phyloP scores from a whole-genome alignment of 2,797 vertebrate genomes.

The Channallabes apus region DNA sequence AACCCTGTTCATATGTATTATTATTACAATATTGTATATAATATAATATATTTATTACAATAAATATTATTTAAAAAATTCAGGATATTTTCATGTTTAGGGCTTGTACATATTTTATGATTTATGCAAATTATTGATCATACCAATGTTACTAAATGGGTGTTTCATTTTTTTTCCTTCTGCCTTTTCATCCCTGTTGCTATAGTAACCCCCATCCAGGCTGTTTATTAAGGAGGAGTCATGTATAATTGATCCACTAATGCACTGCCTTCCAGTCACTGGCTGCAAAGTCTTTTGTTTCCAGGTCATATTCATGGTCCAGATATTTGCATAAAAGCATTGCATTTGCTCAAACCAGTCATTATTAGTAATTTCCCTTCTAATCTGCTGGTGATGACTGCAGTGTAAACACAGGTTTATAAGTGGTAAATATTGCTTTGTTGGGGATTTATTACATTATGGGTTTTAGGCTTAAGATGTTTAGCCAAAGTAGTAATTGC shows the following conservation, averaged over 20 bases:
- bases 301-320: constrained; percentile 93
- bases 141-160: constrained; percentile 40
- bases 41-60: background rate
- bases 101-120: constrained; percentile 31
- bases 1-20: background rate
- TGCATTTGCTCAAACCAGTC: constrained; percentile 87
- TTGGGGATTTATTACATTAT: constrained; percentile 76
- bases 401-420: constrained; percentile 79
- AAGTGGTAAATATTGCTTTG: constrained; percentile 89
- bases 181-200: constrained; percentile 83
- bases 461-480: constrained; percentile 65
- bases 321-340: constrained; percentile 96
- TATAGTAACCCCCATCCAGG: constrained; percentile 81
- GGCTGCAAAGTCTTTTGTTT: constrained; percentile 94
- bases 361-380: constrained; percentile 91
- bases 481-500: constrained; percentile 49
- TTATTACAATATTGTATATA: too few species aligned
- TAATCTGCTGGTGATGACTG: constrained; percentile 86
- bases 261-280: constrained; percentile 91
- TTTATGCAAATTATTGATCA: constrained; percentile 52
- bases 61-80: background rate
- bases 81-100: constrained; percentile 9
- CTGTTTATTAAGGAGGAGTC: constrained; percentile 86
- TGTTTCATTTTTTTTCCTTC: constrained; percentile 58
- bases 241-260: constrained; percentile 99